phyloP scores from a whole-genome alignment of 2,113 vertebrate genomes.

The Cyprinus carpio region DNA sequence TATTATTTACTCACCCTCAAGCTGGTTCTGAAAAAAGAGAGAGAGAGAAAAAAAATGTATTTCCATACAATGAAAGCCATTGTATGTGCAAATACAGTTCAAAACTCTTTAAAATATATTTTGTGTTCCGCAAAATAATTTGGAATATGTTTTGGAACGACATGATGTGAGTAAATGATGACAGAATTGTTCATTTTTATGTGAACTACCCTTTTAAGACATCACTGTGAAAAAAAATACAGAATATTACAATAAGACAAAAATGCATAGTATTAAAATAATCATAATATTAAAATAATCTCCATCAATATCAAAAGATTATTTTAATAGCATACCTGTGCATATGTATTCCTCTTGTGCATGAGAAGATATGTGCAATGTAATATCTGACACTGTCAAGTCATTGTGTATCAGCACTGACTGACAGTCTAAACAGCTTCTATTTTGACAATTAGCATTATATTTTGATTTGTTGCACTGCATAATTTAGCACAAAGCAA shows the following conservation, averaged over 20 bases:
- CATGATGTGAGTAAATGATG: neutral
- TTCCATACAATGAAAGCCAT: no score
- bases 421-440: neutral
- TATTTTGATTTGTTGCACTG: conserved; percentile 38
- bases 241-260: no score
- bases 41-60: no score
- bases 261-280: no score
- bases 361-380: neutral
- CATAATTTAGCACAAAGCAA: conserved; percentile 37
- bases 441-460: conserved; percentile 41
- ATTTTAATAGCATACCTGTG: neutral
- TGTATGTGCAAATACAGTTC: no score
- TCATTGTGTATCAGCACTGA: neutral
- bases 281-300: no score
- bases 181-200: neutral
- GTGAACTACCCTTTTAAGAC: neutral
- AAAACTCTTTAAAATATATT: no score
- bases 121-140: neutral
- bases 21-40: no score
- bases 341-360: conserved; percentile 33
- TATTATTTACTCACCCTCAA: no score
- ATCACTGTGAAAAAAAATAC: neutral
- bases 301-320: no score
- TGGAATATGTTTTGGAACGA: neutral
- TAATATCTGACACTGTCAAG: neutral